phyloP scores from a whole-genome alignment of 2,888 invertebrate species.

The Rhimphoctona megacephalus region DNA sequence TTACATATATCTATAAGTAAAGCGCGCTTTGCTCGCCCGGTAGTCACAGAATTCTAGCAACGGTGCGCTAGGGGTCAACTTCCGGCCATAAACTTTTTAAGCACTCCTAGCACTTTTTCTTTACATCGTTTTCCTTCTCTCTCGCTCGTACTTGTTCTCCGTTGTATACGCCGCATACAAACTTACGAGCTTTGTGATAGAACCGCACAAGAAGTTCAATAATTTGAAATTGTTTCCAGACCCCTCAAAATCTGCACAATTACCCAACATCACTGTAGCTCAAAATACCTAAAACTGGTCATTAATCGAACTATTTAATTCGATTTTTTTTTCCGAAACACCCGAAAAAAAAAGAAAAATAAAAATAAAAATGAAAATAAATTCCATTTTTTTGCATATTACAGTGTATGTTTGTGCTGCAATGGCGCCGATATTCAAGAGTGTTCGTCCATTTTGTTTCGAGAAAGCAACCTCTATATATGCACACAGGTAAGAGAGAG shows the following conservation, averaged over 20 bases:
- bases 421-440: constrained; percentile 33
- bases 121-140: constrained; percentile 22
- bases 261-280: not conserved
- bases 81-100: constrained; percentile 80
- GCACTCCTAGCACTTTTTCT: constrained; percentile 70
- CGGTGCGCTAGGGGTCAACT: constrained; percentile 76
- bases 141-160: not conserved
- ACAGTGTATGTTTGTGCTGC: not conserved
- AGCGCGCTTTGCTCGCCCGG: constrained; percentile 42
- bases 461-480: constrained; percentile 38
- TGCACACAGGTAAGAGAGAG: not conserved
- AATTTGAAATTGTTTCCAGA: constrained; percentile 8
- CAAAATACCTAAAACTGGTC: not conserved
- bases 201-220: constrained; percentile 5
- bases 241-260: not conserved
- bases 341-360: not conserved
- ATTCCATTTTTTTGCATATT: not conserved
- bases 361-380: too few relatives aligned
- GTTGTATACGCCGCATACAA: not conserved
- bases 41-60: constrained; percentile 57
- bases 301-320: not conserved
- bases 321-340: not conserved
- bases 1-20: not conserved
- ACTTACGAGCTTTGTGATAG: constrained; percentile 28
- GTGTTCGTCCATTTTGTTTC: constrained; percentile 62